phyloP scores from a whole-genome alignment of 2,113 vertebrate species.

The Gulo gulo region DNA sequence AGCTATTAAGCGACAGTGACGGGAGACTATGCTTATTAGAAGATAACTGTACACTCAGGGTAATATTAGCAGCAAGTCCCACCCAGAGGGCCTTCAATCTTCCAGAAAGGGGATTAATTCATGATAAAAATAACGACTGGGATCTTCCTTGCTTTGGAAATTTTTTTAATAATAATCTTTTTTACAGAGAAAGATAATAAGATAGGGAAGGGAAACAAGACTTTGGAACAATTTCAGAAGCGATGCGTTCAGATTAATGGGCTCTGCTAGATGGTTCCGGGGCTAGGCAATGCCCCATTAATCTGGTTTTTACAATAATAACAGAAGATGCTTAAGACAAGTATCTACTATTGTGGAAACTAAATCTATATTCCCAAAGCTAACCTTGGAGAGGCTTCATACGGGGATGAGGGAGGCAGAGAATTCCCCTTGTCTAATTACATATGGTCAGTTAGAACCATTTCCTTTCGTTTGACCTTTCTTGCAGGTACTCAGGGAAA shows the following conservation, averaged over 20 bases:
- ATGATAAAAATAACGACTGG: neutral
- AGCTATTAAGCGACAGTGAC: neutral
- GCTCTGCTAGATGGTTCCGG: neutral
- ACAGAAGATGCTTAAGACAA: neutral
- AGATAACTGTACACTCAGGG: neutral
- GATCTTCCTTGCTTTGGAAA: neutral
- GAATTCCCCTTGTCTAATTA: neutral
- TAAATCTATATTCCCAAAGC: neutral
- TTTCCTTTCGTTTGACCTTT: neutral
- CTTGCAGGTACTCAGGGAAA: neutral
- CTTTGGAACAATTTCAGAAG: conserved; percentile 16
- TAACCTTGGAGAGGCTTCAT: neutral
- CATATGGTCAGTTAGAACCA: neutral
- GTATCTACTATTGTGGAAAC: neutral
- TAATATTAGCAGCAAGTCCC: neutral
- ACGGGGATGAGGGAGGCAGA: neutral
- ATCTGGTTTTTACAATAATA: neutral
- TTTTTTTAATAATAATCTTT: neutral
- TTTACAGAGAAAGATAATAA: conserved; percentile 8
- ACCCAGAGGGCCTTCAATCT: neutral
- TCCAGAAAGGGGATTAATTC: neutral
- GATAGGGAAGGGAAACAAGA: neutral
- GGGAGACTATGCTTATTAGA: neutral
- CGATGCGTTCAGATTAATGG: neutral
- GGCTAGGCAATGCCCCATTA: neutral